Conservation (phyloP, 2,113 vertebrate genomes). For the Ctenomys sociabilis region DNA sequence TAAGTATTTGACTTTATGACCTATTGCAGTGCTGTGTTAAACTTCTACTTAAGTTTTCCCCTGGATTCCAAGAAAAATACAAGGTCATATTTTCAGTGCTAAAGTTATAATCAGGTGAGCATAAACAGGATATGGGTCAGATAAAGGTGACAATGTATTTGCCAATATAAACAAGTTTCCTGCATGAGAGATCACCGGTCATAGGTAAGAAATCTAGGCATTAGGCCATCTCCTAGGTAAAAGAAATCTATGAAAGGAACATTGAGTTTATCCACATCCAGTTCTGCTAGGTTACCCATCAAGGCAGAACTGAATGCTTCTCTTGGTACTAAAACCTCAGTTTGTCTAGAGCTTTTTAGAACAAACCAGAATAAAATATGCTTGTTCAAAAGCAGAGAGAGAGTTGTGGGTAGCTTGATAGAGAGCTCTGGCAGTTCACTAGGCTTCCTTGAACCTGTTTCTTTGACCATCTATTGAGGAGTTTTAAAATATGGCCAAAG, state of each 20-base stretch:
- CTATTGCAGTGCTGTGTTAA: background rate
- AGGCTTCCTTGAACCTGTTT: background rate
- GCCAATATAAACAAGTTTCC: background rate
- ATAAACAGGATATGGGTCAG: background rate
- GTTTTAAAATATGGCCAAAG: background rate
- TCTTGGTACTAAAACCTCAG: background rate
- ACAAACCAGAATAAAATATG: background rate
- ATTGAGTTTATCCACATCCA: background rate
- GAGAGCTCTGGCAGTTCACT: background rate
- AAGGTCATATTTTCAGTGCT: no score
- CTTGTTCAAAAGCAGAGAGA: background rate
- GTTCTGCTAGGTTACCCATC: background rate
- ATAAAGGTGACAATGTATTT: background rate
- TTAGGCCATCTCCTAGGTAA: background rate
- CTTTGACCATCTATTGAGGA: background rate
- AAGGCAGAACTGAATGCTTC: background rate
- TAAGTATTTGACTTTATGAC: background rate
- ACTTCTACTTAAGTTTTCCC: background rate
- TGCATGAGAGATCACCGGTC: background rate
- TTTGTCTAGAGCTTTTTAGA: background rate
- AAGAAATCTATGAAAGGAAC: background rate
- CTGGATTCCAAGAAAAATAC: background rate
- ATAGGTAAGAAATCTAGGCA: background rate
- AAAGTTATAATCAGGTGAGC: background rate
- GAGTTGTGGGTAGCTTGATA: background rate